These are phyloP conservation scores for Nomada goodeniana DNA, from an alignment of 2,888 invertebrate genomes.

Conservation along the genomic window DNA sequence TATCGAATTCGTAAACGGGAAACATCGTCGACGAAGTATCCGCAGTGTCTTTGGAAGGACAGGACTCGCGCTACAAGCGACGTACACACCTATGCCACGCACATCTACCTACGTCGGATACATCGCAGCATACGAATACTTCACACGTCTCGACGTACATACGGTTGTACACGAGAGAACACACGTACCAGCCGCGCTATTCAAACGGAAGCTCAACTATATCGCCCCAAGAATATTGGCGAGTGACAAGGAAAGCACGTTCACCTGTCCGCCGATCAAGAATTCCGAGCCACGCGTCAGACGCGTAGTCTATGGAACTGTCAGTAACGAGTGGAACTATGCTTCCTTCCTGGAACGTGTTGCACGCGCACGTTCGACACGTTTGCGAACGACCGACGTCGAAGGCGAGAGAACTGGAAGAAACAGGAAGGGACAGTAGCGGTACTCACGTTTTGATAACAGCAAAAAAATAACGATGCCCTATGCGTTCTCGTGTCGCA, in stretches of 20 bases:
- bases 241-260: slow-evolving; percentile 44
- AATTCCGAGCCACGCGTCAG: slow-evolving; percentile 49
- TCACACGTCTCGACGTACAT: slow-evolving; percentile 2
- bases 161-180: slow-evolving; percentile 16
- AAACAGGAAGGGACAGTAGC: slow-evolving; percentile 5
- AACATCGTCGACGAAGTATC: neutral
- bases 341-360: slow-evolving; percentile 31
- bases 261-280: slow-evolving; percentile 45
- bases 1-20: neutral
- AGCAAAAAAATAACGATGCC: slow-evolving; percentile 22
- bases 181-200: slow-evolving; percentile 4
- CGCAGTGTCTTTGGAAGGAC: neutral
- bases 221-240: slow-evolving; percentile 42
- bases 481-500: slow-evolving; percentile 29
- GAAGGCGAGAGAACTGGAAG: slow-evolving; percentile 12
- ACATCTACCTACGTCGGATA: neutral
- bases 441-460: slow-evolving; percentile 64
- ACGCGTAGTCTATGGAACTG: slow-evolving; percentile 41
- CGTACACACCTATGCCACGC: neutral
- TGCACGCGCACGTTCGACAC: slow-evolving; percentile 5
- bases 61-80: neutral
- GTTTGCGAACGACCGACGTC: neutral
- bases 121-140: slow-evolving; percentile 25
- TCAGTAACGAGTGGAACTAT: slow-evolving; percentile 35
- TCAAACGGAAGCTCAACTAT: slow-evolving; percentile 49